Conservation (phyloP, 2,888 invertebrate genomes). For the Meliscaeva auricollis region DNA sequence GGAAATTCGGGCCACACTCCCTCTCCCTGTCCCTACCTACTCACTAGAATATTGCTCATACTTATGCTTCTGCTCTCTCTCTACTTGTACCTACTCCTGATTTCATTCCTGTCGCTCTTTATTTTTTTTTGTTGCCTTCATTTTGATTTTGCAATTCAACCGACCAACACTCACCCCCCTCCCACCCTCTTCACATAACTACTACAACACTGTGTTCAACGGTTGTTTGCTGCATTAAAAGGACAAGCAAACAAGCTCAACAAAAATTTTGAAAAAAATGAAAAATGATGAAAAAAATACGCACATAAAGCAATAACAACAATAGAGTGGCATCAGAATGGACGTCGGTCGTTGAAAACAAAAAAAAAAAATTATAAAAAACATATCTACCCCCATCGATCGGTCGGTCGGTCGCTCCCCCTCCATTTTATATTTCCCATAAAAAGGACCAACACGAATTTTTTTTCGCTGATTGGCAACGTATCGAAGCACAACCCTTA, state of each 20-base stretch:
- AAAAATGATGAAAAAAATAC: slow-evolving; percentile 33
- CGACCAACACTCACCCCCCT: no score
- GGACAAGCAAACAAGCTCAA: slow-evolving; percentile 65
- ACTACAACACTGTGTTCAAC: slow-evolving; percentile 58
- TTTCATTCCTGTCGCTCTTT: slow-evolving; percentile 39
- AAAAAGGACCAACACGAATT: slow-evolving; percentile 53
- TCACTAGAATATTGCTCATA: slow-evolving; percentile 69
- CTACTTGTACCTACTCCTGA: slow-evolving; percentile 44
- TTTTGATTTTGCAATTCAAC: slow-evolving; percentile 25
- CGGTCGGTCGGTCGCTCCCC: slow-evolving; percentile 61
- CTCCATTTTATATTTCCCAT: slow-evolving; percentile 14
- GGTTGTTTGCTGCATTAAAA: slow-evolving; percentile 75
- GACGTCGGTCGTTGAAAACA: background rate
- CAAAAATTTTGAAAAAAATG: slow-evolving; percentile 44
- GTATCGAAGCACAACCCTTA: slow-evolving; percentile 74
- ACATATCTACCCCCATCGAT: slow-evolving; percentile 59
- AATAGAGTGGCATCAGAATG: slow-evolving; percentile 40
- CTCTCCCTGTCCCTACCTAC: background rate
- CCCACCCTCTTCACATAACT: slow-evolving; percentile 11
- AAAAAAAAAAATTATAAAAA: slow-evolving; percentile 15
- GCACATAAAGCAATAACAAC: slow-evolving; percentile 59
- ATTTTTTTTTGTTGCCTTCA: slow-evolving; percentile 12
- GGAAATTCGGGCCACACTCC: slow-evolving; percentile 68
- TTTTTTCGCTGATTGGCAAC: slow-evolving; percentile 74
- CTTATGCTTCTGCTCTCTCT: slow-evolving; percentile 41